Evolutionary conservation across 2,888 invertebrate species (phyloP), one percentile per base, ranked within the genome.

Genomic region (Oscheius sp.): DNA sequence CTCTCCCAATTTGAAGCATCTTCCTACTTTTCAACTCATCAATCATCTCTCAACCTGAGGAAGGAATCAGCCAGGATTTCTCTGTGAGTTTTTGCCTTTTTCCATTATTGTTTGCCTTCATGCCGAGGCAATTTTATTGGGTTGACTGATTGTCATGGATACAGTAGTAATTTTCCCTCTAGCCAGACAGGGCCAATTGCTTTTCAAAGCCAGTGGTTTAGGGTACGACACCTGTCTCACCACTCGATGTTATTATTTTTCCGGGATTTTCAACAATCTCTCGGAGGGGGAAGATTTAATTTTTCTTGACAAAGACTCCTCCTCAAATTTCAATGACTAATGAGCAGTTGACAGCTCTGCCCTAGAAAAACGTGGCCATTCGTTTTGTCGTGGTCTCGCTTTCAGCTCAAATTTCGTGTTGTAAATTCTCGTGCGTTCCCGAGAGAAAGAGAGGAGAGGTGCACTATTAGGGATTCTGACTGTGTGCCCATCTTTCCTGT

Each of bases 391-490:
- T 45, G 45, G 61, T 61, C 45, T 25, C 61, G 61, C 61, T 61
- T 61, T n/a, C 45, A 45, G 42, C 61, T 61, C 61, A 31, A 61
- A 61, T 61, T 61, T 45, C 61, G 61, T 61, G 61, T 61, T 61
- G 61, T 61, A 61, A 61, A 61, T 61, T 45, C 61, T 42, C 61
- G n/a, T 61, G 29, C 45, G 61, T 57, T 57, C 61, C 29, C 45
- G 42, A 42, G 55, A 27, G 61, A 27, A 39, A 27, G 42, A 42
- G 55, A 27, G 61, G 29, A 39, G 42, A 55, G n/a, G 20, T 42
- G 42, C 61, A 61, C 61, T 55, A 61, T 61, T 45, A 39, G 45
- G 29, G 27, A 61, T 61, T 61, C 61, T 23, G 45, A 61, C 61
- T 15, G 57, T 61, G 39, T 34, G 4, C 25, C 48, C n/a, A n/a